These are phyloP conservation scores for Empidonax alnorum DNA, from an alignment of 2,113 vertebrate species.

Conservation along the genomic window DNA sequence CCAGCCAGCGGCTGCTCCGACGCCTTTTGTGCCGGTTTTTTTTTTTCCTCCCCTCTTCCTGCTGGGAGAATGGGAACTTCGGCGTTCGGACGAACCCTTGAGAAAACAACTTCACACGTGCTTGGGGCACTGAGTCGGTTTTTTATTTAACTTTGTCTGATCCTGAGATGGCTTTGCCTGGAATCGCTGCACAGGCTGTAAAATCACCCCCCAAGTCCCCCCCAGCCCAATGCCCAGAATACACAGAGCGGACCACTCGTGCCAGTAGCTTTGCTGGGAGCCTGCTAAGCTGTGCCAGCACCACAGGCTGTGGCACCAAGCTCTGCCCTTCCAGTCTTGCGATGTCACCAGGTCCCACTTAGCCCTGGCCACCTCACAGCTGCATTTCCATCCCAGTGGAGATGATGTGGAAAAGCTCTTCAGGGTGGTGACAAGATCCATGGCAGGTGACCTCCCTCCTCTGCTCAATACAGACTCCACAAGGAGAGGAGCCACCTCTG, in stretches of 20 bases:
- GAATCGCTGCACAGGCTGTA: not conserved
- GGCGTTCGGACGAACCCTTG: not conserved
- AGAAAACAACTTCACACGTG: slow-evolving; percentile 23
- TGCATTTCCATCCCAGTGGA: not conserved
- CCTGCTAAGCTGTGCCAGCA: not conserved
- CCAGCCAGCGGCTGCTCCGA: not conserved
- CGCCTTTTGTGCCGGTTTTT: slow-evolving; percentile 26
- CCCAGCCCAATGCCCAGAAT: not conserved
- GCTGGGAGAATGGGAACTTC: slow-evolving; percentile 41
- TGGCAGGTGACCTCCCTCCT: not conserved
- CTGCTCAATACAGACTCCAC: not conserved
- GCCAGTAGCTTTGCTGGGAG: not conserved
- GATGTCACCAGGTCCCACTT: not conserved
- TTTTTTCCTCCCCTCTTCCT: slow-evolving; percentile 39
- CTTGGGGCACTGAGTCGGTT: not conserved
- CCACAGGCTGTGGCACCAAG: not conserved
- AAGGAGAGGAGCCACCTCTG: not conserved
- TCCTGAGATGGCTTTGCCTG: not conserved
- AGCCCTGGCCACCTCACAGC: not conserved
- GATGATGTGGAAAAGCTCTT: not conserved
- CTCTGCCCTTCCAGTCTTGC: not conserved
- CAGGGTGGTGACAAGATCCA: not conserved
- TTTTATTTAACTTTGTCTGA: not conserved
- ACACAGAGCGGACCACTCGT: not conserved
- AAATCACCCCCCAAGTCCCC: not conserved